Percentiles rank a stretch among this genome's conserved stretches.
These are phyloP conservation scores for Sebastes iracundus DNA, from an alignment of 2,797 vertebrate species.

Conservation along the genomic window DNA sequence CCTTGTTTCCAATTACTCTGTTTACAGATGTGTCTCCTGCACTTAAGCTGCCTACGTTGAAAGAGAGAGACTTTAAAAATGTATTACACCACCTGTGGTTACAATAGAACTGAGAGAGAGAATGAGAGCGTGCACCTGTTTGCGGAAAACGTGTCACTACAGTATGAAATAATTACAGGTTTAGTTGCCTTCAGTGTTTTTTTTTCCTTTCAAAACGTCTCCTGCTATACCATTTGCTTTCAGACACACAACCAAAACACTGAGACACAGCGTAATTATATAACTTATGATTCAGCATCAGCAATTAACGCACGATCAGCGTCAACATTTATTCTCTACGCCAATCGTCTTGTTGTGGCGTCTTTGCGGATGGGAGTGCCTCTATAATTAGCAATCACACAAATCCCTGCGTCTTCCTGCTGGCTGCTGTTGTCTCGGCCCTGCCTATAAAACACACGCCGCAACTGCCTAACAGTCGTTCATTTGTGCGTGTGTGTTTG, in stretches of 20 bases:
- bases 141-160: conserved; percentile 24
- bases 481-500: background rate
- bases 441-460: conserved; percentile 1
- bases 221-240: conserved; percentile 18
- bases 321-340: conserved; percentile 49
- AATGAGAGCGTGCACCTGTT: conserved; percentile 30
- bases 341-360: conserved; percentile 47
- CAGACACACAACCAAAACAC: conserved; percentile 23
- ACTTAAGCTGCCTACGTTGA: background rate
- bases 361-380: conserved; percentile 22
- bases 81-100: conserved; percentile 26
- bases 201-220: conserved; percentile 4
- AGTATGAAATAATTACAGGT: conserved; percentile 53
- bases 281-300: conserved; percentile 52
- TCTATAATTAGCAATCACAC: conserved; percentile 71
- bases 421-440: conserved; percentile 34
- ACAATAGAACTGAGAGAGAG: background rate
- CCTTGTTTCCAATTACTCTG: background rate
- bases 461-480: background rate
- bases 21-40: background rate
- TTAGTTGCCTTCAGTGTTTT: background rate
- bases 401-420: conserved; percentile 38
- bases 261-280: conserved; percentile 44
- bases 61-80: background rate
- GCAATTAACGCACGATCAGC: conserved; percentile 52